Base-by-base conservation (phyloP, 92 coral and sea anemone genomes). In the Siderastrea radians region DNA sequence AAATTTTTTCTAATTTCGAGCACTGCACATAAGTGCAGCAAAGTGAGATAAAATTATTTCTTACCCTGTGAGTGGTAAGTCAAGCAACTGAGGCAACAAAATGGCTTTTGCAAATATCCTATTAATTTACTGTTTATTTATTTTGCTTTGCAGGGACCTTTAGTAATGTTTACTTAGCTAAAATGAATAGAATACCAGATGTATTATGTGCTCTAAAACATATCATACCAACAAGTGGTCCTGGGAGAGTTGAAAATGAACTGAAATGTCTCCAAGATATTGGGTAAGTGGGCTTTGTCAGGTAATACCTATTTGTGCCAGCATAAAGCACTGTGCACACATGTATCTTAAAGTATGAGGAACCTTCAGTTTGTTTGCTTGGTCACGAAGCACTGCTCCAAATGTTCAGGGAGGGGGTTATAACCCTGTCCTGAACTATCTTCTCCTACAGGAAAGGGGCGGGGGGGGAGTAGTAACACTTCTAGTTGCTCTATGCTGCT, bases 171-270 rank as follows among this genome's bases (percentile, higher is more conserved):
- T 98, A 95, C 79, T 87, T 98, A 89, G 99, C 96, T 9, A 90
- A 86, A 81, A 88, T 96, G 94, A 90, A 95, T 12, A 79, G 84
- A 61, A 83, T 92, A 72, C 95, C 98, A 45, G 93, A 96, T 72
- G 96, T 89, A 58, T 71, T 95, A 15, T 96, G 96, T 80, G 99
- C 99, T 45, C 71, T 98, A 57, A 98, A 98, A 85, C 98, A 98
- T 71, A 98, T 98, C 75, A 98, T 96, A 49, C 99, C 99, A 13
- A 98, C 99, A 57, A 98, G 99, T 90, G 94, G 96, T 63, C 99
- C 99, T 51, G 94, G 89, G 5, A 95, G 99, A 77, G 94, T 98
- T 78, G 98, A 98, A 84, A 94, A 96, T 89, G 99, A 98, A 87
- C 87, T 98, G 8, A 86, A 89, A 81, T 98, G 99, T 80, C 92